Evolutionary conservation across 2,888 invertebrate species (phyloP), one percentile per base, ranked within the genome.

Genomic region (Acanthopleura granulata): DNA sequence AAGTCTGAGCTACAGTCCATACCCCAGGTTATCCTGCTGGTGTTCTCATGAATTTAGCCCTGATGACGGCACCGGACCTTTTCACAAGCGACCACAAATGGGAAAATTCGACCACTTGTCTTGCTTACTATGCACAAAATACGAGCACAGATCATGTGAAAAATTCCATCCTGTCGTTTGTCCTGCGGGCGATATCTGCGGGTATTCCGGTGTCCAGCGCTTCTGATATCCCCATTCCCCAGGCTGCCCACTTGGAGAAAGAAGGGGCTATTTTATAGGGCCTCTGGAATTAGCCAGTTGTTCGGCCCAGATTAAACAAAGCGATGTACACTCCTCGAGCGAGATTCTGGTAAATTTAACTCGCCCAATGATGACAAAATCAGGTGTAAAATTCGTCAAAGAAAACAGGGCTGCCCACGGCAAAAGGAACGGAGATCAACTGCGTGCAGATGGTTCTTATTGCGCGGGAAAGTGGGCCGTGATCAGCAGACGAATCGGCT

Each of bases 311-410:
- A 66, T 66, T 66, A 22, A 66, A 66, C 66, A 27, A 66, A 66
- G 66, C 66, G 66, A 66, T 22, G 29, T 66, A 22, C 29, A 66
- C 29, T 66, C 66, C 66, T 66, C 25, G 27, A 57, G 25, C 22
- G 25, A 27, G 22, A 66, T 6, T 66, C 66, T 66, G 66, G 66
- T 66, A 66, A 66, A 66, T 66, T 66, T 66, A 66, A 66, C 66
- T 66, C 66, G 16, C 22, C 66, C 4, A 66, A 66, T 66, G 66
- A 66, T 66, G 66, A 66, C 27, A 66, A 66, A 66, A 66, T 66
- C 66, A 66, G 66, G 66, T 66, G 66, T 66, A 27, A 66, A 66
- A 66, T 66, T 27, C 66, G 12, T 27, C 66, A 66, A 66, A 66
- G 66, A 66, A 25, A 22, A 27, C 18, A 22, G 22, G 66, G 66